Percentiles rank a stretch among this genome's conserved stretches.
phyloP scores from a whole-genome alignment of 2,797 vertebrate genomes.

The Arrhamphus sclerolepis region DNA sequence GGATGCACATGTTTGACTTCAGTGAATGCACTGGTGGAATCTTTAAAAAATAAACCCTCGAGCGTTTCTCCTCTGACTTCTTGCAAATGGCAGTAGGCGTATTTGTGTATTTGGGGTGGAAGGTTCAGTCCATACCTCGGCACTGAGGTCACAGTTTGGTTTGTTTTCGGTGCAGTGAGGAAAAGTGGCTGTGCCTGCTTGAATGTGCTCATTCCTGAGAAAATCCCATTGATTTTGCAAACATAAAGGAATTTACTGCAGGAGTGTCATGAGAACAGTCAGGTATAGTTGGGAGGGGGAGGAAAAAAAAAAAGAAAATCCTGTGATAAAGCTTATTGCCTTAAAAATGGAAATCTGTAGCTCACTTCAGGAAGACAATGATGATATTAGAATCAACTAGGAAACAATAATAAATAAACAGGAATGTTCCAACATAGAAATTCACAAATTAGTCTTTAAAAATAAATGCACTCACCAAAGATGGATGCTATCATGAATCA shows the following conservation, averaged over 20 bases:
- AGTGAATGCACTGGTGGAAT: slow-evolving; percentile 54
- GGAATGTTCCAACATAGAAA: slow-evolving; percentile 14
- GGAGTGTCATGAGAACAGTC: slow-evolving; percentile 53
- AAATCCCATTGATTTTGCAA: slow-evolving; percentile 63
- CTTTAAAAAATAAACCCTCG: slow-evolving; percentile 41
- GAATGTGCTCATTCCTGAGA: slow-evolving; percentile 76
- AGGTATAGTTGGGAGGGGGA: slow-evolving; percentile 28
- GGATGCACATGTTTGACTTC: slow-evolving; percentile 50
- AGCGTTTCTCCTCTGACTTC: slow-evolving; percentile 39
- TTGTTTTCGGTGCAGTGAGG: slow-evolving; percentile 66
- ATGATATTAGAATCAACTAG: slow-evolving; percentile 32
- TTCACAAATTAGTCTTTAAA: slow-evolving; percentile 23
- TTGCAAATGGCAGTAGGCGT: slow-evolving; percentile 66
- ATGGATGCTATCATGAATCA: slow-evolving; percentile 16
- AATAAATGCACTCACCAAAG: slow-evolving; percentile 5
- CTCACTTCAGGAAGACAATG: slow-evolving; percentile 62
- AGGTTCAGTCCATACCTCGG: slow-evolving; percentile 61
- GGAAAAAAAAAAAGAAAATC: no score
- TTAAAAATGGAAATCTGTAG: slow-evolving; percentile 50
- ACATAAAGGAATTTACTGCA: slow-evolving; percentile 43
- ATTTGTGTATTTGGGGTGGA: slow-evolving; percentile 63
- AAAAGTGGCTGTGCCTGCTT: slow-evolving; percentile 64
- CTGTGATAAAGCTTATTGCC: slow-evolving; percentile 71
- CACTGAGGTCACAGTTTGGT: slow-evolving; percentile 73
- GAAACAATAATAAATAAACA: slow-evolving; percentile 39